Evolutionary conservation across 2,113 vertebrate genomes (phyloP).

Genomic region (Hypanus sabinus): DNA sequence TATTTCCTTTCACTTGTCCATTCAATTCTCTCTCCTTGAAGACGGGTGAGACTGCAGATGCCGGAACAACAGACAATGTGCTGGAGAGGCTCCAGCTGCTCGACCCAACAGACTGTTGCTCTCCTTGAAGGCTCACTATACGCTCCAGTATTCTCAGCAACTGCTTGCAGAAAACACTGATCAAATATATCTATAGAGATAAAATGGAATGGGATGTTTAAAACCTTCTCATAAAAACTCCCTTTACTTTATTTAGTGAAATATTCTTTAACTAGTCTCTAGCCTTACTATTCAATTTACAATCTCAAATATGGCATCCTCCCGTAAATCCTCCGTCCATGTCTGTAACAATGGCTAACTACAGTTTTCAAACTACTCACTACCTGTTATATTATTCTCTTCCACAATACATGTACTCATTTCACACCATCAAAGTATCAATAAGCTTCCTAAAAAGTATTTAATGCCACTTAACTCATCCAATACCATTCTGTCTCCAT

Average conservation of each 20-base stretch:
- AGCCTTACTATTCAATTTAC: not conserved
- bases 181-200: not conserved
- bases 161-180: not conserved
- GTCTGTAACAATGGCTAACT: not conserved
- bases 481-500: not conserved
- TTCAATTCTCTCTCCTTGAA: not conserved
- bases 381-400: not conserved
- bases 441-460: not conserved
- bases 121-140: not conserved
- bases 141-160: not conserved
- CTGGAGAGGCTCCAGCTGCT: too few species aligned
- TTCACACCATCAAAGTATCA: not conserved
- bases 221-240: not conserved
- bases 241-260: not conserved
- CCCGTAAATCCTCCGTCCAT: not conserved
- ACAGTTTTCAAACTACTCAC: not conserved
- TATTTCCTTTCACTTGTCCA: not conserved
- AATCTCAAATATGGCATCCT: not conserved
- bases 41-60: not conserved
- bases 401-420: not conserved
- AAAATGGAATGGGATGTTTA: not conserved
- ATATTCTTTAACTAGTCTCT: not conserved
- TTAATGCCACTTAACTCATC: not conserved
- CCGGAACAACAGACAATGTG: too few species aligned
- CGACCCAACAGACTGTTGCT: not conserved